phyloP scores from a whole-genome alignment of 2,888 invertebrate species.

The Oxystoma pomonae region DNA sequence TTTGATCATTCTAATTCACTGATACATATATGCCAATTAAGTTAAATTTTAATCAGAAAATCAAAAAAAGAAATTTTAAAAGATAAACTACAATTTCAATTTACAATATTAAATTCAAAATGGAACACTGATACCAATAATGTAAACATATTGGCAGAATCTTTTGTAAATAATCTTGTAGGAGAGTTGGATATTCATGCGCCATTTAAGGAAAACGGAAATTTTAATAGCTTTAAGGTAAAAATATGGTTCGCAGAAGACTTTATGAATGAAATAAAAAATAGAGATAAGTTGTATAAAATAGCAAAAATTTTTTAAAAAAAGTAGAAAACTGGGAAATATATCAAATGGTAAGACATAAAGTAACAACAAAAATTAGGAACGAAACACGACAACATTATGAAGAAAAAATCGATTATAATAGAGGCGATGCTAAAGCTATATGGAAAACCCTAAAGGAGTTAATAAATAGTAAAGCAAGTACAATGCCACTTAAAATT shows the following conservation, averaged over 20 bases:
- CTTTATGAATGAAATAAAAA: background rate
- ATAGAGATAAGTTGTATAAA: background rate
- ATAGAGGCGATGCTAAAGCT: background rate
- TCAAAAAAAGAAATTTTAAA: background rate
- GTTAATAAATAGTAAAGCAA: background rate
- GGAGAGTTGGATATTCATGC: background rate
- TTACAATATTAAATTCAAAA: background rate
- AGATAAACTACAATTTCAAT: background rate
- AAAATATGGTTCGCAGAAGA: background rate
- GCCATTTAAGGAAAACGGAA: background rate
- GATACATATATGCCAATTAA: too few species aligned
- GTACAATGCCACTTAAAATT: background rate
- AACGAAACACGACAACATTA: background rate
- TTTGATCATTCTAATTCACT: too few species aligned
- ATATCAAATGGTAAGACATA: background rate
- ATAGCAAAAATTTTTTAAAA: background rate
- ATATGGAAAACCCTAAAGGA: background rate
- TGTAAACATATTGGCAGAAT: too few species aligned
- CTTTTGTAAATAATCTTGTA: too few species aligned
- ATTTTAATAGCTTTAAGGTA: background rate
- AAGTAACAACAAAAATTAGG: background rate
- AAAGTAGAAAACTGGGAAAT: background rate
- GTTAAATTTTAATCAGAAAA: background rate
- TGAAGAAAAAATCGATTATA: background rate
- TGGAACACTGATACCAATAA: background rate